Evolutionary conservation across 2,113 vertebrate genomes (phyloP), one percentile per base, ranked within the genome.

Genomic region (Candoia aspera): DNA sequence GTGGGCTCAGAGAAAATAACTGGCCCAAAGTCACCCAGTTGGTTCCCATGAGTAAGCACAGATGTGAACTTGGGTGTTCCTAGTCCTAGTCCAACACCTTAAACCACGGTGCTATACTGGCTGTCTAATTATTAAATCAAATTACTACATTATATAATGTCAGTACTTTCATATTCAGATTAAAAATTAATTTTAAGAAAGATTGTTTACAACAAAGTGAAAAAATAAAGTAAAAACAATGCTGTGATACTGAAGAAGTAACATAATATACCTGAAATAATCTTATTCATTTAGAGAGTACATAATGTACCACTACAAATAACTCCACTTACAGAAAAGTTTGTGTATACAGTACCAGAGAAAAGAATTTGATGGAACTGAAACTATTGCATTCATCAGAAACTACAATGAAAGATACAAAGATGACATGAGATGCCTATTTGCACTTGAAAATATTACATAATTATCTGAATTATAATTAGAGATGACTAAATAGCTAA

Each of bases 361-460:
- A 17, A 6, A 46, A 62, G 79, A 90, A 62, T 85, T 46, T 26
- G 23, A 12, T 49, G 59, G 58, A 6, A 62, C 59, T 49, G 24
- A n/a, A 91, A 49, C 19, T 84, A 21, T 58, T 58, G 17, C 57
- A 85, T 85, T 62, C 15, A n/a, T 37, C 26, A 21, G 55, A 58
- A 85, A 84, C 83, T 85, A 91, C 58, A 21, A 24, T 85, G 4
- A 59, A 58, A 62, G 24, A 62, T 62, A 42, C 26, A 33, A 60
- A 91, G 37, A 85, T 90, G 37, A 85, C 90, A 86, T 54, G 26
- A 68, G 49, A 54, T 73, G 53, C 68, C 24, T 62, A 60, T 85
- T 85, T 85, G 26, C 29, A 49, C 11, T 49, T 42, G 73, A 26
- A 90, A 84, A 84, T 55, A 90, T 83, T 37, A 83, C 33, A 55